phyloP scores from a whole-genome alignment of 2,888 invertebrate species.

The Dasypolia templi region DNA sequence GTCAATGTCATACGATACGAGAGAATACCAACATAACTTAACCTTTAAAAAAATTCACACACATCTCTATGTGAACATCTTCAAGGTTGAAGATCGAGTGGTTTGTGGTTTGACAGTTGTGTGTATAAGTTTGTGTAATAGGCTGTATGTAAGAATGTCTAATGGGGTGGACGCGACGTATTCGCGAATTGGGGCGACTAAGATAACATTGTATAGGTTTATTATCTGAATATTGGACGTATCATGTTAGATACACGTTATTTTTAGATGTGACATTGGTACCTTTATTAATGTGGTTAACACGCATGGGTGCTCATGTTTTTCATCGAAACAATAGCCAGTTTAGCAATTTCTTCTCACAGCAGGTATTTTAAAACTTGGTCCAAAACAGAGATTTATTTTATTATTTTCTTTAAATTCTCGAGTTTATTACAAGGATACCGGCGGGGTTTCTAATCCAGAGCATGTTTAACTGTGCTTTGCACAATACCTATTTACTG shows the following conservation, averaged over 20 bases:
- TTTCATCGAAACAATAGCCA: background rate
- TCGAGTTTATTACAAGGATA: conserved; percentile 7
- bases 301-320: background rate
- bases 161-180: conserved; percentile 74
- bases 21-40: conserved; percentile 38
- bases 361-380: background rate
- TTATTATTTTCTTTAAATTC: background rate
- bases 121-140: conserved; percentile 53
- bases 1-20: conserved; percentile 78
- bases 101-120: background rate
- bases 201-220: conserved; percentile 69
- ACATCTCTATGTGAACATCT: rapidly evolving
- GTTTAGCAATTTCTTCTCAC: background rate
- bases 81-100: conserved; percentile 39
- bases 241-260: conserved; percentile 47
- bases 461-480: background rate
- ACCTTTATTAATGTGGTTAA: background rate
- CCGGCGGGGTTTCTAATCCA: conserved; percentile 15
- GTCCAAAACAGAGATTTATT: background rate
- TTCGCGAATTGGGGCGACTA: conserved; percentile 69
- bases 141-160: conserved; percentile 73
- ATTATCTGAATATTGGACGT: conserved; percentile 66
- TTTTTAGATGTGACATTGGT: conserved; percentile 8
- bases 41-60: background rate
- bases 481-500: no score